Evolutionary conservation across 2,888 invertebrate genomes (phyloP).

Genomic region (Callosobruchus maculatus): DNA sequence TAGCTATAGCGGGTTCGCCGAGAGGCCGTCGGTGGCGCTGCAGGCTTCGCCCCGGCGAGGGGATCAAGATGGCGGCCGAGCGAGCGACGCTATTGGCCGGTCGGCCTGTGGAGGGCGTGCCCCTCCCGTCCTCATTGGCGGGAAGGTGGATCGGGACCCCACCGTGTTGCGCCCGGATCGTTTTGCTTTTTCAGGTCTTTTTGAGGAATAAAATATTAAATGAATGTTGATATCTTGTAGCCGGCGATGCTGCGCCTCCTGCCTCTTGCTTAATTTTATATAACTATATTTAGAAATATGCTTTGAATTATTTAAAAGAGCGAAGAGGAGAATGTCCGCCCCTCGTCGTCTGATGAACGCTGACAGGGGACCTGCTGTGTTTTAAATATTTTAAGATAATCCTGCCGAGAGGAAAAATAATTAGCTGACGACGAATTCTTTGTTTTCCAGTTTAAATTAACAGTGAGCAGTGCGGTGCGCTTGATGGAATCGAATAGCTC

Average conservation of each 20-base stretch:
- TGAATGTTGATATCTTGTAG: constrained; percentile 41
- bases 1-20: constrained; percentile 39
- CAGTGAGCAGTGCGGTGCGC: background rate
- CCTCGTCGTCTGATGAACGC: constrained; percentile 15
- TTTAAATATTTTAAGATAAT: constrained; percentile 17
- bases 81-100: constrained; percentile 32
- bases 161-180: constrained; percentile 33
- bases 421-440: background rate
- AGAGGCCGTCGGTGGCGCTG: constrained; percentile 39
- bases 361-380: constrained; percentile 18
- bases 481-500: too few species aligned
- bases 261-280: constrained; percentile 27
- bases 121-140: constrained; percentile 20
- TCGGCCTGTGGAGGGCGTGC: constrained; percentile 31
- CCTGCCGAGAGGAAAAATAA: background rate
- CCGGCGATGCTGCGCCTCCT: constrained; percentile 7
- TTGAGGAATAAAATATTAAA: constrained; percentile 44
- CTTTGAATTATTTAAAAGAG: constrained; percentile 27
- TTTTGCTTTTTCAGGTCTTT: constrained; percentile 34
- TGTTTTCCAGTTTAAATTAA: background rate
- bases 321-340: constrained; percentile 12
- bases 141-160: constrained; percentile 22
- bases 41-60: constrained; percentile 1
- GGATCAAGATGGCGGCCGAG: constrained; percentile 41
- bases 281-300: constrained; percentile 32